Base-by-base conservation (phyloP, 2,113 vertebrate species). In the Pachyramphus minor region DNA sequence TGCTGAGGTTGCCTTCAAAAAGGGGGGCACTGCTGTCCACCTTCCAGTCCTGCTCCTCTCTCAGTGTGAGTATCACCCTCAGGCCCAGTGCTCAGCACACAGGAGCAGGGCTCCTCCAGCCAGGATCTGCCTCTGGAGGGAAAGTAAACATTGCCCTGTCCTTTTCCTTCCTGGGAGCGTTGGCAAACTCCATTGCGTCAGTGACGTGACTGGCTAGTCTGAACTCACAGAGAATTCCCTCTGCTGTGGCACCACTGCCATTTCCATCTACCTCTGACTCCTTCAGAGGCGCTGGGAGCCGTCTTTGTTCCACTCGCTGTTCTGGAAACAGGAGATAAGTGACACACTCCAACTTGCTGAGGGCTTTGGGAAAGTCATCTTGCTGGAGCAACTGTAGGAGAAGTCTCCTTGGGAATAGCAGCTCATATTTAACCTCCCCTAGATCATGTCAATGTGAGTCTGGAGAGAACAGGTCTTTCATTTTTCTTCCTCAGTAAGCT, bases 401-500 rank as follows among this genome's bases (percentile, higher is more conserved):
- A 90, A 84, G 31, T 95, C 90, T 92, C 93, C 83, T 87, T 89
- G 90, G 92, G 90, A 96, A 87, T 95, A 92, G 93, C 80, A 78
- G 85, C 86, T 96, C 86, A 62, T 96, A 94, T 96, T 96, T 97
- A 97, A 94, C 79, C 72, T 97, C 93, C 85, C 73, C 88, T 96
- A 94, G 93, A 96, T 96, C 97, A 96, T 90, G 87, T 96, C 91
- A 91, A 60, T 85, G 95, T 89, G 92, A 96, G 91, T 95, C 89
- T 91, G 79, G 78, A 95, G 87, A 77, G 93, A 88, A 27, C 76
- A 85, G 95, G 82, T 94, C 95, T 95, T 95, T 97, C 96, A 94
- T 98, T 98, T 97, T 95, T 98, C 95, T 96, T 96, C 90, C 91
- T 95, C 74, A 2, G 71, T 84, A 86, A 94, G 95, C 81, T 91